A percentile compares a stretch with the other conserved stretches of the same genome.
Conservation (phyloP, 2,888 invertebrate species). For the Oligia fasciuncula region DNA sequence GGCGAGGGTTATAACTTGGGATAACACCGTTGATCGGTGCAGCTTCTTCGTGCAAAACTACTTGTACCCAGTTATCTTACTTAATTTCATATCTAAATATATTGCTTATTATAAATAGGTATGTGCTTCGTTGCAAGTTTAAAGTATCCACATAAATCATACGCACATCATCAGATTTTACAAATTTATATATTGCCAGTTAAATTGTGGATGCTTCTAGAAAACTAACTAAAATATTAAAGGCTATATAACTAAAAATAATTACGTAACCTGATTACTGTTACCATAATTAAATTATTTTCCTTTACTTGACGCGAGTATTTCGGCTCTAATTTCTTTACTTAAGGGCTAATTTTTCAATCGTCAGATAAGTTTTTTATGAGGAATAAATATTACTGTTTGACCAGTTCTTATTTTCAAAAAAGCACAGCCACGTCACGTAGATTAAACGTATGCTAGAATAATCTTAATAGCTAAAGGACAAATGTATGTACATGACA, state of each 20-base stretch:
- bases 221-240: neutral
- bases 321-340: neutral
- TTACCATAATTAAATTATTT: neutral
- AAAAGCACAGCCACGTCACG: too few relatives aligned
- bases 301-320: neutral
- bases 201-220: neutral
- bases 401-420: too few relatives aligned
- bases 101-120: neutral
- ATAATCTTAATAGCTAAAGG: too few relatives aligned
- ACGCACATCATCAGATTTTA: neutral
- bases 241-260: neutral
- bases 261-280: neutral
- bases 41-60: constrained; percentile 1
- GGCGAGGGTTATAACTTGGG: neutral
- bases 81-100: neutral
- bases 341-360: too few relatives aligned
- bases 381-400: neutral
- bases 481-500: too few relatives aligned
- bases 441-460: too few relatives aligned
- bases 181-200: neutral
- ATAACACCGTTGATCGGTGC: neutral
- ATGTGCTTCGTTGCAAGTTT: neutral
- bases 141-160: neutral
- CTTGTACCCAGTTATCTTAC: neutral
- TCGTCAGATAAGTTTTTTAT: neutral